Evolutionary conservation across 1,140 invertebrate genomes (phyloP).

Genomic region (Eurosta solidaginis): DNA sequence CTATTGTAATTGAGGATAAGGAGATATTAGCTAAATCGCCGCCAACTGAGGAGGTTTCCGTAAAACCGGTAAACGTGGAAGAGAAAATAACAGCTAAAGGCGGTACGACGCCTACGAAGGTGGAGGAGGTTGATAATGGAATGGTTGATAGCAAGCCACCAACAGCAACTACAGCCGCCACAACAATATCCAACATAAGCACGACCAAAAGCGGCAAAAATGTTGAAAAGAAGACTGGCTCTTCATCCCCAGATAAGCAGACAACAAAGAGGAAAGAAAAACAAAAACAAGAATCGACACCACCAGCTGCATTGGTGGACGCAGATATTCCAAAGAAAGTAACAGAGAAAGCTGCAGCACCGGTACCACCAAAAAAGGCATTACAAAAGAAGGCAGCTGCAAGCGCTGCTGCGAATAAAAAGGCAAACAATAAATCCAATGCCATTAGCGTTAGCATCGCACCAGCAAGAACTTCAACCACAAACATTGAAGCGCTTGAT

Average conservation of each 20-base stretch:
- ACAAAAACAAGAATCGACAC: conserved; percentile 34
- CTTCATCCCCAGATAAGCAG: background rate
- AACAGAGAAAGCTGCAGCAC: conserved; percentile 41
- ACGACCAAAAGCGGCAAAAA: background rate
- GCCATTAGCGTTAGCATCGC: background rate
- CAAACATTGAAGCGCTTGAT: conserved; percentile 74
- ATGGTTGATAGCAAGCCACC: conserved; percentile 29
- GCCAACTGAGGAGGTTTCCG: background rate
- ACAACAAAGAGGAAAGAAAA: conserved; percentile 38
- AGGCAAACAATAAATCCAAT: background rate
- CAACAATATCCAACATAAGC: conserved; percentile 16
- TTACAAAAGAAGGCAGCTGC: conserved; percentile 35
- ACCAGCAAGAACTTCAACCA: conserved; percentile 39
- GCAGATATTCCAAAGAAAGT: background rate
- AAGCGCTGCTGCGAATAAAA: background rate
- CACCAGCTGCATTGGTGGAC: background rate
- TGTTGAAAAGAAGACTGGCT: background rate
- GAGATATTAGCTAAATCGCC: conserved; percentile 28
- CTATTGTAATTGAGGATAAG: conserved; percentile 32
- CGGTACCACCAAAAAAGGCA: conserved; percentile 47
- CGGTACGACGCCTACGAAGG: background rate
- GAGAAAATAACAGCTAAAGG: background rate
- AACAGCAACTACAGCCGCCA: conserved; percentile 39
- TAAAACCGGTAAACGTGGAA: background rate
- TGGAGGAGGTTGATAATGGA: background rate